A percentile compares a stretch with the other conserved stretches of the same genome.
phyloP scores from a whole-genome alignment of 2,888 invertebrate species.

The Drosophila algonquin region DNA sequence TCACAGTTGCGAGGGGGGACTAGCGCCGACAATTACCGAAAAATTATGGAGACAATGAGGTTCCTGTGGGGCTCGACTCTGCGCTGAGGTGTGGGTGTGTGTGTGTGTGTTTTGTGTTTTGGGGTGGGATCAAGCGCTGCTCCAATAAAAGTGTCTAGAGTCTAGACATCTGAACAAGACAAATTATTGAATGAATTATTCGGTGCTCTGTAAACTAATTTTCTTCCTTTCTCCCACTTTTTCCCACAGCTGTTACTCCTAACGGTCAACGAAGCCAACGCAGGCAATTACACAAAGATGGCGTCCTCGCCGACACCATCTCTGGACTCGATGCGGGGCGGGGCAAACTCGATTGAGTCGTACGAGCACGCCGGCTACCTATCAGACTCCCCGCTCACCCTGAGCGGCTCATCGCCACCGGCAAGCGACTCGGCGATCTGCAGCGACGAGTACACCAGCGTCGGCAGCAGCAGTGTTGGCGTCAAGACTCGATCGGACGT shows the following conservation, averaged over 20 bases:
- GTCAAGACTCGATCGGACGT: constrained; percentile 75
- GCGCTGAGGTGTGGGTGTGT: too few species aligned
- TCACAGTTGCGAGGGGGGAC: constrained; percentile 35
- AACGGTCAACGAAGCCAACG: constrained; percentile 46
- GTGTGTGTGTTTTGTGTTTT: neutral
- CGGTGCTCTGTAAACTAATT: neutral
- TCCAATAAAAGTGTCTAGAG: too few species aligned
- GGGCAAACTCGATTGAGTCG: constrained; percentile 94
- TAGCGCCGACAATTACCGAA: constrained; percentile 52
- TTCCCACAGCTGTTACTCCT: constrained; percentile 42
- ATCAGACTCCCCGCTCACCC: constrained; percentile 90
- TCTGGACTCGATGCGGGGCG: constrained; percentile 92
- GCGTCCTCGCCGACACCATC: constrained; percentile 95
- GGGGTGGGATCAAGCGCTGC: neutral
- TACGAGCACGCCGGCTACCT: constrained; percentile 92
- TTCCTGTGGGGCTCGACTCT: constrained; percentile 14
- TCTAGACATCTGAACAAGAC: too few species aligned
- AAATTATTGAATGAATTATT: neutral
- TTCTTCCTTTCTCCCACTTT: neutral
- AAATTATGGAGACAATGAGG: constrained; percentile 60
- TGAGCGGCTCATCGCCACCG: constrained; percentile 94
- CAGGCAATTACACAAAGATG: constrained; percentile 87
- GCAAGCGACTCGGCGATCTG: constrained; percentile 93
- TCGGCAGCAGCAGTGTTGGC: constrained; percentile 61
- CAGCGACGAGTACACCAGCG: constrained; percentile 86